Evolutionary conservation across 1,140 invertebrate species (phyloP), one percentile per base, ranked within the genome.

Genomic region (Pseudachorutes palmiensis): DNA sequence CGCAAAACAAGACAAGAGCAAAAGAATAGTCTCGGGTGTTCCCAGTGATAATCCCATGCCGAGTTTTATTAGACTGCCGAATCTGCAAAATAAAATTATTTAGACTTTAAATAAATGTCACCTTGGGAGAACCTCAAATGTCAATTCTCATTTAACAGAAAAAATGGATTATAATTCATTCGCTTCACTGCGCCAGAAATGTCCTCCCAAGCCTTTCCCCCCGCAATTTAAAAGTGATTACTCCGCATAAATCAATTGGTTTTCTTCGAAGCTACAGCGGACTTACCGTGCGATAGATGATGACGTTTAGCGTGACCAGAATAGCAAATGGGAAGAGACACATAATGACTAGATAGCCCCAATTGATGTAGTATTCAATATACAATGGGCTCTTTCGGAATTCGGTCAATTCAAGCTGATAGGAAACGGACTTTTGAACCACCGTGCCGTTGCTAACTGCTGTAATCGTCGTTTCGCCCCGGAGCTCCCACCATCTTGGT

Each of bases 321-420:
- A 86, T 84, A 28, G 85, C 81, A 75, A 97, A 91, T 14, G 94
- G 94, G 66, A 96, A 83, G 65, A 92, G 85, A 78, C 95, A 95
- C 83, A 94, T 91, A 64, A 95, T 86, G 58, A 94, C 82, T 64
- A 96, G 83, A 78, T 96, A 96, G 77, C 92, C 82, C 88, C 91
- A 95, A 74, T 92, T 87, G 66, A 94, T 92, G 76, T 96, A 97
- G 9, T 94, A 81, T 22, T 85, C 83, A 51, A 90, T 86, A 78
- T 95, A 97, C 1, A 84, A 78, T 9, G 79, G 76, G 77, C 90
- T 86, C 16, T 81, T 80, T 57, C 91, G 83, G 70, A 96, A 80
- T 1, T 79, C 73, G 45, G 90, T 66, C 9, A 36, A 32, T 26
- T 32, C 29, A 2, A 36, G 29, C 30, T 32, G 9, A 61, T 61